phyloP scores from a whole-genome alignment of 2,888 invertebrate species.

The Melieria crassipennis region DNA sequence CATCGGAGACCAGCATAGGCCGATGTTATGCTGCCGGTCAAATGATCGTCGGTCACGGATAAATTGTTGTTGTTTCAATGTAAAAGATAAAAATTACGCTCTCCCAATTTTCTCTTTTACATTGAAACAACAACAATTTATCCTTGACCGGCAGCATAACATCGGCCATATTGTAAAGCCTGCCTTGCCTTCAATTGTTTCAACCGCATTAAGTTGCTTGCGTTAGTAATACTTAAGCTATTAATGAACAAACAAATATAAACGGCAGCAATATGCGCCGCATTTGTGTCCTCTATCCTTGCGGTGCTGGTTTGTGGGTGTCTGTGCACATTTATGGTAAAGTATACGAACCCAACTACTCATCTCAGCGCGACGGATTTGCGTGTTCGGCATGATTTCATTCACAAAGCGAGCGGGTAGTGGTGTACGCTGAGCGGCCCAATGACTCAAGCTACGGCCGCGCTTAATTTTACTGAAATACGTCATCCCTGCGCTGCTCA shows the following conservation, averaged over 20 bases:
- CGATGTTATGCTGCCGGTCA: too few species aligned
- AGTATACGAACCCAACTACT: background rate
- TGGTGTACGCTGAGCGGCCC: conserved; percentile 21
- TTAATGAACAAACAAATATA: background rate
- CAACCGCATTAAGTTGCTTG: too few species aligned
- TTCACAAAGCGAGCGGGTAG: conserved; percentile 44
- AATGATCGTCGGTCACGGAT: too few species aligned
- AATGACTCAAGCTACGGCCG: conserved; percentile 13
- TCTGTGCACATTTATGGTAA: background rate
- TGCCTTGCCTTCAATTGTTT: too few species aligned
- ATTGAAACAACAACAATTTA: too few species aligned
- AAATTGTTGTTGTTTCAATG: too few species aligned
- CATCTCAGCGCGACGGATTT: background rate
- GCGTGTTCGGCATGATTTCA: conserved; percentile 27
- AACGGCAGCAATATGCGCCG: background rate
- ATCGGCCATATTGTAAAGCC: too few species aligned
- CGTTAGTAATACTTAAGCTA: background rate
- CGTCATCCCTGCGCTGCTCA: conserved; percentile 22
- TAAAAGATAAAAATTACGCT: too few species aligned
- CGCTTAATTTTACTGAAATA: background rate
- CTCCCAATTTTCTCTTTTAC: too few species aligned
- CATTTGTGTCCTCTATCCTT: background rate
- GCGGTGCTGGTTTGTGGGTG: background rate
- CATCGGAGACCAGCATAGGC: too few species aligned
- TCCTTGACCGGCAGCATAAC: too few species aligned